phyloP scores from a whole-genome alignment of 1,140 invertebrate species.

The Lepidurus couesii region DNA sequence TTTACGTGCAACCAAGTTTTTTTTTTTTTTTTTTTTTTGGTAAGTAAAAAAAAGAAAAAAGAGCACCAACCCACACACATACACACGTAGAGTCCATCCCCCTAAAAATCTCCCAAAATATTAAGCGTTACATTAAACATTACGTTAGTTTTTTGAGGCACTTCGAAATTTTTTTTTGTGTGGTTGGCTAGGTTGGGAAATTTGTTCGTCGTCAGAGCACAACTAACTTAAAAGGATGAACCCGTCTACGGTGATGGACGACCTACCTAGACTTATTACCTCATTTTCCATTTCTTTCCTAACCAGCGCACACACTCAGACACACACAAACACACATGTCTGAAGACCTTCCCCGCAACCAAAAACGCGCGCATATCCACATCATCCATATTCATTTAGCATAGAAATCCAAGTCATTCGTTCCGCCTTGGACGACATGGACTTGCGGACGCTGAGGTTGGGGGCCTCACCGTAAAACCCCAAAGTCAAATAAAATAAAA shows the following conservation, averaged over 20 bases:
- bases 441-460: neutral
- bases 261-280: neutral
- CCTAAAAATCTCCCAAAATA: too few species aligned
- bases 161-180: neutral
- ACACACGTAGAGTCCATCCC: too few species aligned
- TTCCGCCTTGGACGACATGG: neutral
- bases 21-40: neutral
- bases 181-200: neutral
- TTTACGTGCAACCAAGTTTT: neutral
- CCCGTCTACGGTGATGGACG: neutral
- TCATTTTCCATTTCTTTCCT: neutral
- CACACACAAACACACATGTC: neutral
- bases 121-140: too few species aligned
- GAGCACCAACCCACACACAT: neutral
- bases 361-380: neutral
- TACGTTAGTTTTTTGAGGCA: too few species aligned
- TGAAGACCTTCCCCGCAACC: neutral
- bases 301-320: neutral
- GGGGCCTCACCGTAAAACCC: neutral
- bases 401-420: constrained; percentile 8
- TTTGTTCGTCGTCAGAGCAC: neutral
- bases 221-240: neutral
- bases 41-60: neutral
- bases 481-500: too few species aligned
- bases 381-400: constrained; percentile 2